Percentiles rank a stretch among this genome's conserved stretches.
phyloP scores from a whole-genome alignment of 2,888 invertebrate species.

The Lottia gigantea region DNA sequence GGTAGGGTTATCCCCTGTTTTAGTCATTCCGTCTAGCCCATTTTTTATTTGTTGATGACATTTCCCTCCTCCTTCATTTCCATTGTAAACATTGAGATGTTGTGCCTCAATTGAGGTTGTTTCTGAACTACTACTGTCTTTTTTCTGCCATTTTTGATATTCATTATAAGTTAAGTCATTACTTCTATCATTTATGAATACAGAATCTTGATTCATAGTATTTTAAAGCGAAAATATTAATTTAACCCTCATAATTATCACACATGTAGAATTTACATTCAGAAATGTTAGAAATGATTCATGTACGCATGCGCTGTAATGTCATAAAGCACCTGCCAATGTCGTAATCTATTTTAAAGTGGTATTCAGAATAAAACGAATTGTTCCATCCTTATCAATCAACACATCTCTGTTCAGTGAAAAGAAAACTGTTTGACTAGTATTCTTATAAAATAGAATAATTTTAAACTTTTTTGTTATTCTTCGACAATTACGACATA shows the following conservation, averaged over 20 bases:
- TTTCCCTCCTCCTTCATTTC: conserved; percentile 1
- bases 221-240: conserved; percentile 17
- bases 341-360: too few relatives aligned
- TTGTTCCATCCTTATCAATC: too few relatives aligned
- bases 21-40: conserved; percentile 13
- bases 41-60: conserved; percentile 16
- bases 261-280: conserved; percentile 35
- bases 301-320: conserved; percentile 21
- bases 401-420: too few relatives aligned
- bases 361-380: too few relatives aligned
- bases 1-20: conserved; percentile 19
- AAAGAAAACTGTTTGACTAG: too few relatives aligned
- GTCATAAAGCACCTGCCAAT: neutral
- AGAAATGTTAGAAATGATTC: conserved; percentile 32
- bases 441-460: too few relatives aligned
- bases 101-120: conserved; percentile 14
- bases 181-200: conserved; percentile 13
- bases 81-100: conserved; percentile 22
- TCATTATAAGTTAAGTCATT: conserved; percentile 22
- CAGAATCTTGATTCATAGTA: conserved; percentile 22
- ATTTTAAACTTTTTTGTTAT: too few relatives aligned
- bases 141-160: conserved; percentile 21
- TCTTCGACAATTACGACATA: neutral
- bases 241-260: conserved; percentile 26
- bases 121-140: conserved; percentile 8